Conservation (phyloP, 2,888 invertebrate genomes). For the Agrochola lychnidis region DNA sequence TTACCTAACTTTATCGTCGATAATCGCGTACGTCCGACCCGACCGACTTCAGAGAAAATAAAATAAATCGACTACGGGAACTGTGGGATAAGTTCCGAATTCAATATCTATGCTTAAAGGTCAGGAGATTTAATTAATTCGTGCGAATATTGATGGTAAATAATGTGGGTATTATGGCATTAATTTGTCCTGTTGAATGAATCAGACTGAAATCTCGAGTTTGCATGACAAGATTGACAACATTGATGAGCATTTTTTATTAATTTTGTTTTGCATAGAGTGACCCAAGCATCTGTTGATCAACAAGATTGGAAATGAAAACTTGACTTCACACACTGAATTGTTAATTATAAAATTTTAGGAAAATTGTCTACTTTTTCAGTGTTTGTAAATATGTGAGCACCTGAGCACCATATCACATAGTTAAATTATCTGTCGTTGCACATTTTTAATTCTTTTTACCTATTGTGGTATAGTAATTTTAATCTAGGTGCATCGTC, state of each 20-base stretch:
- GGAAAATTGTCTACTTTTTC: no score
- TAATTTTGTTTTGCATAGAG: neutral
- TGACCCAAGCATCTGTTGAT: neutral
- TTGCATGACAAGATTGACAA: neutral
- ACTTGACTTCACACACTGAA: no score
- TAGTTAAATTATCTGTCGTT: no score
- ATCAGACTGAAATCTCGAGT: neutral
- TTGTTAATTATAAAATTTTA: no score
- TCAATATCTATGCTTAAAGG: neutral
- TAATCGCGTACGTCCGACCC: constrained; percentile 29
- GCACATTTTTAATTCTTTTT: no score
- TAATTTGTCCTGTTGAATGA: neutral
- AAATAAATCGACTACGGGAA: constrained; percentile 7
- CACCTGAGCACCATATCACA: no score
- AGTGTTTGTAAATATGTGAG: no score
- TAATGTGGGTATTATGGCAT: no score
- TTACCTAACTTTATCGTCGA: constrained; percentile 27
- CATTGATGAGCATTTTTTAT: neutral
- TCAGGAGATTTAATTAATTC: neutral
- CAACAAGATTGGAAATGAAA: neutral
- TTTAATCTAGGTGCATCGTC: no score
- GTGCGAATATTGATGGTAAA: neutral
- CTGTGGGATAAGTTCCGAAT: constrained; percentile 9
- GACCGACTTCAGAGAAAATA: constrained; percentile 24
- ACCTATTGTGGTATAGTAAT: no score